Evolutionary conservation across 2,888 invertebrate genomes (phyloP).

Genomic region (Diplolepis rosae): DNA sequence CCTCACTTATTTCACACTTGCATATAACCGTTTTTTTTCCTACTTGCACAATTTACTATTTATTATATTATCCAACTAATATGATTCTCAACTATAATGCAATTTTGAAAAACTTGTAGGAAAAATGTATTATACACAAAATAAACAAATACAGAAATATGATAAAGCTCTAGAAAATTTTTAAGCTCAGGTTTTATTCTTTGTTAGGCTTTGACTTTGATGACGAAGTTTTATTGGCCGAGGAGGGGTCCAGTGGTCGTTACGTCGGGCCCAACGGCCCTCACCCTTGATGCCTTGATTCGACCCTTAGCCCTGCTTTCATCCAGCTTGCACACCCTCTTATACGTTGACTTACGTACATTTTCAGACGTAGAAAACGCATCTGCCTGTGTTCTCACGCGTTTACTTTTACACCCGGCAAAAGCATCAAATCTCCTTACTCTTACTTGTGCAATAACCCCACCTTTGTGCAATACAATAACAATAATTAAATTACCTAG

Average conservation of each 20-base stretch:
- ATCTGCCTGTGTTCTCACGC: slow-evolving; percentile 61
- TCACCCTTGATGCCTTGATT: slow-evolving; percentile 45
- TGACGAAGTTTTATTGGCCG: slow-evolving; percentile 21
- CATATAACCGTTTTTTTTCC: too few species aligned
- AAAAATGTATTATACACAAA: too few species aligned
- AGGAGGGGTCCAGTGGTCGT: slow-evolving; percentile 46
- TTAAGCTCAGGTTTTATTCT: slow-evolving; percentile 1
- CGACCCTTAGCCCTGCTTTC: slow-evolving; percentile 40
- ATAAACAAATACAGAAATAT: neutral
- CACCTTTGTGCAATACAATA: neutral
- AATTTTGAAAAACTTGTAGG: neutral
- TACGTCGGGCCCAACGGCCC: slow-evolving; percentile 45
- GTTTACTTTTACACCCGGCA: slow-evolving; percentile 47
- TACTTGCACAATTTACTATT: too few species aligned
- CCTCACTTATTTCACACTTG: too few species aligned
- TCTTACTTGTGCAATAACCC: neutral
- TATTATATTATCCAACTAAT: too few species aligned
- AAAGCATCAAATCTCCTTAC: slow-evolving; percentile 3
- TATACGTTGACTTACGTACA: slow-evolving; percentile 50
- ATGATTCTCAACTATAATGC: too few species aligned
- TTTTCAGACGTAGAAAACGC: slow-evolving; percentile 52
- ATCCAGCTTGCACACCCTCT: slow-evolving; percentile 38
- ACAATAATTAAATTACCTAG: too few species aligned
- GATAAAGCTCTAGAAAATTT: neutral
- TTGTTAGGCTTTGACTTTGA: slow-evolving; percentile 11